Conservation (phyloP, 37 sponge, comb jelly and placozoan genomes). For the Corticium candelabrum region DNA sequence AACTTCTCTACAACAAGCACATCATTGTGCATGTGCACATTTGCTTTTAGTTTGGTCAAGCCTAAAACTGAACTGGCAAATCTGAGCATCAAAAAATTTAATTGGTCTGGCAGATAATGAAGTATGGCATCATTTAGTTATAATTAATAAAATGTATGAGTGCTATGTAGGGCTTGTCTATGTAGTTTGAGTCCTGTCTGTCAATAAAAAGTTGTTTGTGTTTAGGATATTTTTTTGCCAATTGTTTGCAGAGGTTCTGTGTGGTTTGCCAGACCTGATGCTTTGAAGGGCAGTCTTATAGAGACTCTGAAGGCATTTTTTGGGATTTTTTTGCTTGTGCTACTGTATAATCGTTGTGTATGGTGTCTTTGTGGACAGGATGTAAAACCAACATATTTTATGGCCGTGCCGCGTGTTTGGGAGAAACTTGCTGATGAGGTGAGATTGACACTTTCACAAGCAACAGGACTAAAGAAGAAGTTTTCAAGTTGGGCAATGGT, state of each 20-base stretch:
- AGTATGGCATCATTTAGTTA: too few relatives aligned
- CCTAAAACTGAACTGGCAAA: too few relatives aligned
- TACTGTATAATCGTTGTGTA: neutral
- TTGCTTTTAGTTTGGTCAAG: too few relatives aligned
- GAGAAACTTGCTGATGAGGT: constrained; percentile 84
- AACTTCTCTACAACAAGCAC: too few relatives aligned
- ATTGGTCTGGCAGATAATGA: too few relatives aligned
- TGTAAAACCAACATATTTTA: constrained; percentile 77
- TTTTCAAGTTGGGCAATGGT: constrained; percentile 22
- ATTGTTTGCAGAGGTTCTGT: constrained; percentile 59
- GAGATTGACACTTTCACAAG: constrained; percentile 27
- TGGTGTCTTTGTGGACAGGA: constrained; percentile 34
- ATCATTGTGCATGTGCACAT: too few relatives aligned
- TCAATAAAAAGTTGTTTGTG: too few relatives aligned
- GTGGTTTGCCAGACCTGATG: constrained; percentile 93
- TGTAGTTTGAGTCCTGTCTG: too few relatives aligned
- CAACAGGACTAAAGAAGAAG: constrained; percentile 21
- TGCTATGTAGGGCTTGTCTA: too few relatives aligned
- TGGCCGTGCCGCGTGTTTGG: constrained; percentile 97
- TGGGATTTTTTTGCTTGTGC: neutral
- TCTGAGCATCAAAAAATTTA: too few relatives aligned
- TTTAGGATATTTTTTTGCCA: constrained; percentile 62
- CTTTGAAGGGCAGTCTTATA: constrained; percentile 78
- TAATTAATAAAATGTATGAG: too few relatives aligned
- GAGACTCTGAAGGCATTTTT: constrained; percentile 67